Evolutionary conservation across 2,888 invertebrate species (phyloP), one percentile per base, ranked within the genome.

Genomic region (Nasonovia ribisnigri): DNA sequence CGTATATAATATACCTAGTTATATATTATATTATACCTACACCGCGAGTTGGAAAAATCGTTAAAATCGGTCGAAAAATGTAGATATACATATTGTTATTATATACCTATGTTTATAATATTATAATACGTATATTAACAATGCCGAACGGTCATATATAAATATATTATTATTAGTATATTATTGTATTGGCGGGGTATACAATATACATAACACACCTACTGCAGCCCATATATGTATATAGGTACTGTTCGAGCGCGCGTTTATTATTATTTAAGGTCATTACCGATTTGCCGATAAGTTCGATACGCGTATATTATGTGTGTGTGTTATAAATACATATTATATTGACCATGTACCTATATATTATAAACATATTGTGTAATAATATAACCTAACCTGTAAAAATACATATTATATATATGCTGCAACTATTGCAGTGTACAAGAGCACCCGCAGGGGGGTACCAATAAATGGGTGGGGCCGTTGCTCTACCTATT

Each of bases 201-300:
- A 16, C 13, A 11, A 16, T n/a, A 67, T 67, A 16, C 13, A 11
- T 60, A 67, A 67, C 67, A 16, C 67, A n/a, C 3, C 5, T n/a
- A 67, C 5, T 2, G n/a, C 5, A 0, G n/a, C 67, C 67, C 67
- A 67, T 13, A 67, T 67, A 67, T 4, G n/a, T 46, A 46, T 67
- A 67, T 13, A n/a, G n/a, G n/a, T n/a, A n/a, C n/a, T 16, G n/a
- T 4, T n/a, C 29, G 29, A n/a, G 60, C 60, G 3, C 16, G 16
- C n/a, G 67, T 67, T 67, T 67, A 67, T 67, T 60, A 60, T 60
- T 67, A 67, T 67, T 67, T 67, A 67, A n/a, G 67, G 67, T n/a
- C 67, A 67, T 67, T 67, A n/a, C 67, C n/a, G 67, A 67, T 67
- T 67, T n/a, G 5, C n/a, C n/a, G 67, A 67, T 67, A 67, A n/a